phyloP scores from a whole-genome alignment of 2,888 invertebrate species.

The Coelinius sp. region DNA sequence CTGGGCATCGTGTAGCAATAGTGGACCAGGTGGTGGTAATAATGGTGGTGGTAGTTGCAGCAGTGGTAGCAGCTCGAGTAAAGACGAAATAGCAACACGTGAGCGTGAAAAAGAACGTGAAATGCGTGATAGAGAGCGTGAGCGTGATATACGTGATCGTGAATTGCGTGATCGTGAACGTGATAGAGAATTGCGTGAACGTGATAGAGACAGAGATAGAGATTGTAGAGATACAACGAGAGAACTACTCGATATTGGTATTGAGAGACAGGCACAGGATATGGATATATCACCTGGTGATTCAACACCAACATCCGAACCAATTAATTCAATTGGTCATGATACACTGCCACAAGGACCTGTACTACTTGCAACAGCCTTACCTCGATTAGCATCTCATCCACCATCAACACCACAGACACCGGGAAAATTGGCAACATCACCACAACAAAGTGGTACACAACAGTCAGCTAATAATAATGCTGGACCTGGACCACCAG shows the following conservation, averaged over 20 bases:
- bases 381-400: constrained; percentile 77
- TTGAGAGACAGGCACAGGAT: constrained; percentile 79
- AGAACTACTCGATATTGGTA: constrained; percentile 52
- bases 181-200: constrained; percentile 60
- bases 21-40: constrained; percentile 54
- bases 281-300: constrained; percentile 96
- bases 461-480: constrained; percentile 61
- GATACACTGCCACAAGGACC: constrained; percentile 74
- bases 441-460: constrained; percentile 56
- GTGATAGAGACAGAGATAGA: constrained; percentile 60
- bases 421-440: constrained; percentile 63
- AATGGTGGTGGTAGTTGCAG: constrained; percentile 52
- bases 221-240: constrained; percentile 58
- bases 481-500: constrained; percentile 71
- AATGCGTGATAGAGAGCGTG: constrained; percentile 61
- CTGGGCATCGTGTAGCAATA: constrained; percentile 63
- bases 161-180: constrained; percentile 48
- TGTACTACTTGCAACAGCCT: constrained; percentile 78
- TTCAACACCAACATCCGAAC: constrained; percentile 89
- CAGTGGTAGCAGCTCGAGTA: constrained; percentile 57
- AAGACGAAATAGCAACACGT: constrained; percentile 65
- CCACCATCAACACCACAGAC: constrained; percentile 68
- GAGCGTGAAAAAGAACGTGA: constrained; percentile 49
- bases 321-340: constrained; percentile 74
- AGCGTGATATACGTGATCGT: constrained; percentile 52